Evolutionary conservation across 37 sponge, comb jelly and placozoan species (phyloP).

Genomic region (Petrosia ficiformis): DNA sequence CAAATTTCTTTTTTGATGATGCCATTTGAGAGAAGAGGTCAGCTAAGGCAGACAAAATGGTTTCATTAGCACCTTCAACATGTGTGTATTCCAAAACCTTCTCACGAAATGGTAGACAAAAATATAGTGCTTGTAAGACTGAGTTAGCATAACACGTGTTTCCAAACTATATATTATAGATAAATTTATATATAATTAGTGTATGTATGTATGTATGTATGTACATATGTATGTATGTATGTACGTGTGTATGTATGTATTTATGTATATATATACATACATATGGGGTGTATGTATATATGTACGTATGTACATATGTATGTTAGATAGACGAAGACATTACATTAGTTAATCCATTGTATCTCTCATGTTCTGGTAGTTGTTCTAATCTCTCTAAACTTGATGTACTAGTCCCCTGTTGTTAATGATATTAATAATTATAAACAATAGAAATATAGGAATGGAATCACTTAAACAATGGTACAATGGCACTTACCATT

Average conservation of each 20-base stretch:
- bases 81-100: conserved; percentile 56
- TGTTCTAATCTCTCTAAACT: conserved; percentile 28
- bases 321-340: too few relatives aligned
- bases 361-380: conserved; percentile 49
- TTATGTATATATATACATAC: too few relatives aligned
- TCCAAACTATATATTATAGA: conserved; percentile 67
- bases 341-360: conserved; percentile 68
- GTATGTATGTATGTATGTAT: background rate
- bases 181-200: background rate
- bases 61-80: conserved; percentile 32
- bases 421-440: background rate
- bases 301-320: too few relatives aligned
- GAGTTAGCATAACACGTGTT: conserved; percentile 99
- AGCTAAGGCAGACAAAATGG: conserved; percentile 71
- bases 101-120: conserved; percentile 90
- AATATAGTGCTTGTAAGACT: conserved; percentile 93
- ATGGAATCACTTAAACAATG: too few relatives aligned
- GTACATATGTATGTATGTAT: too few relatives aligned
- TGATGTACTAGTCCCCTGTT: conserved; percentile 44
- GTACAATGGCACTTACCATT: too few relatives aligned
- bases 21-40: conserved; percentile 82
- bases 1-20: conserved; percentile 51
- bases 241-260: too few relatives aligned
- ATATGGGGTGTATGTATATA: too few relatives aligned
- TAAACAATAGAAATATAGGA: too few relatives aligned